A percentile compares a stretch with the other conserved stretches of the same genome.
These are phyloP conservation scores for Pachliopta kotzebuea DNA, from an alignment of 2,888 invertebrate species.

Conservation along the genomic window DNA sequence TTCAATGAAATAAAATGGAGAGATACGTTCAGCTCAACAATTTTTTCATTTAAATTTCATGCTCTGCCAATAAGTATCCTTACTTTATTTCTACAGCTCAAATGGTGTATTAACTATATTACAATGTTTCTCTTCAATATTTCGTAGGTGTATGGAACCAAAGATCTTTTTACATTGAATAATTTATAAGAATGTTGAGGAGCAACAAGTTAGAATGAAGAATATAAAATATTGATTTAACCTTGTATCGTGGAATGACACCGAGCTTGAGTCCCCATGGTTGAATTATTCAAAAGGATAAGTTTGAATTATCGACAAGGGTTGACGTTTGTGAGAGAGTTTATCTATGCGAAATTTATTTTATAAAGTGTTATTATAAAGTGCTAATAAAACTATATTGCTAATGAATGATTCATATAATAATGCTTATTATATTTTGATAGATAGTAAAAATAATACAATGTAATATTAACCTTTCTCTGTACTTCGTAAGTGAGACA, in stretches of 20 bases:
- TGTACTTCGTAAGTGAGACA: too few species aligned
- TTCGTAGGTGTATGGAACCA: neutral
- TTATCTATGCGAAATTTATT: neutral
- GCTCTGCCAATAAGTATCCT: too few species aligned
- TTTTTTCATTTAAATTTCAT: too few species aligned
- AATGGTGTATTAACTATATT: neutral
- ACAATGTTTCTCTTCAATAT: neutral
- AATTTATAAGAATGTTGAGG: conserved; percentile 20
- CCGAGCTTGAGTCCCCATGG: conserved; percentile 6
- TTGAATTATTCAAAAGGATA: conserved; percentile 24
- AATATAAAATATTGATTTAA: conserved; percentile 27
- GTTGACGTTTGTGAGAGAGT: conserved; percentile 11
- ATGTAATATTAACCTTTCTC: too few species aligned
- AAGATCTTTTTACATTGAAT: conserved; percentile 12
- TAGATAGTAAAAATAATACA: too few species aligned
- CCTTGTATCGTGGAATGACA: conserved; percentile 21
- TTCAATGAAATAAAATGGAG: too few species aligned
- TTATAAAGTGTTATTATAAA: neutral
- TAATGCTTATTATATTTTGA: too few species aligned
- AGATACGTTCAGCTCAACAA: too few species aligned
- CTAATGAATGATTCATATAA: neutral
- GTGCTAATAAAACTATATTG: neutral
- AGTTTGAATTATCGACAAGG: conserved; percentile 24
- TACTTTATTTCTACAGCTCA: neutral
- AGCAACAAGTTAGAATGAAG: conserved; percentile 22